phyloP scores from a whole-genome alignment of 2,113 vertebrate species.

The Hemicordylus capensis region DNA sequence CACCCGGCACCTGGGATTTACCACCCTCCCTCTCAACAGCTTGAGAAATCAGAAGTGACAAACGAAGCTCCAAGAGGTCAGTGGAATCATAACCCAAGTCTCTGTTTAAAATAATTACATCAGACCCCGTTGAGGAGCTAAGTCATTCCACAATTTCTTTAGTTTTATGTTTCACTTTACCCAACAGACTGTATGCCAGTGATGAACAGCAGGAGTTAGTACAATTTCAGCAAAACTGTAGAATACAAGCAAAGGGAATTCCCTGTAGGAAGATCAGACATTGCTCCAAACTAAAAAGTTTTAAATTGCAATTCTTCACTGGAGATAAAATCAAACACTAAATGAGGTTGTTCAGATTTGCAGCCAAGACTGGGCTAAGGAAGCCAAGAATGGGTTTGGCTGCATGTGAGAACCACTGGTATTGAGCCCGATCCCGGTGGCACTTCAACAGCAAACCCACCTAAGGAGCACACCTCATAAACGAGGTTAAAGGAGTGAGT shows the following conservation, averaged over 20 bases:
- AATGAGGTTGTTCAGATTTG: too few species aligned
- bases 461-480: too few species aligned
- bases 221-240: constrained; percentile 2
- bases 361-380: too few species aligned
- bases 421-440: too few species aligned
- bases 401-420: too few species aligned
- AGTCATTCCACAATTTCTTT: not conserved
- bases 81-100: not conserved
- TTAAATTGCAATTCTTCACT: not conserved
- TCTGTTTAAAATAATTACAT: not conserved
- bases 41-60: not conserved
- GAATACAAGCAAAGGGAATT: not conserved
- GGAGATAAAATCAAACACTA: not conserved
- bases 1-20: not conserved
- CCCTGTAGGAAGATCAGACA: not conserved
- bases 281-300: not conserved
- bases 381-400: too few species aligned
- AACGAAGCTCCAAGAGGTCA: not conserved
- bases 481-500: too few species aligned
- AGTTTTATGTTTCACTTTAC: not conserved
- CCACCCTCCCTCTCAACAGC: not conserved
- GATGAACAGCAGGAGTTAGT: not conserved
- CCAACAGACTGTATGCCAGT: not conserved
- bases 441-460: too few species aligned
- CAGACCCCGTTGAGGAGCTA: not conserved